Evolutionary conservation across 2,797 vertebrate species (phyloP), one percentile per base, ranked within the genome.

Genomic region (Acestrorhynchus altus): DNA sequence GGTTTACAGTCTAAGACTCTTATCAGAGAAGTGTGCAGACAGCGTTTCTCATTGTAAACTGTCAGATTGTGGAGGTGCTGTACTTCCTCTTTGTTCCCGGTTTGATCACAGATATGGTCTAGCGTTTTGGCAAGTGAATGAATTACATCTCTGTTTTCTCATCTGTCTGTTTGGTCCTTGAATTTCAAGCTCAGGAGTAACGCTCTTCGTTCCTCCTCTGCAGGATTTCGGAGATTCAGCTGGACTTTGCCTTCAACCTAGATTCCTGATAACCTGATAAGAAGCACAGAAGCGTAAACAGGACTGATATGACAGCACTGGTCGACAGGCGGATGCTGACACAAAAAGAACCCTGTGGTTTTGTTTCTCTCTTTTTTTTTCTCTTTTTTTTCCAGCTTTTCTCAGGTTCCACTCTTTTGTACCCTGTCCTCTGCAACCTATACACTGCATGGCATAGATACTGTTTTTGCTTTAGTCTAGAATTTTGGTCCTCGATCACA

Each of bases 401-500:
- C n/a, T 35, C 60, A 87, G 85, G 78, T 86, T 89, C 73, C 87
- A 16, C 77, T 83, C 87, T 80, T 87, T 74, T 79, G 51, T 91
- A 92, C 91, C 91, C 91, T 93, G 93, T 93, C 90, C 90, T 92
- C 92, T 87, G 83, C 89, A 89, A 89, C 91, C 90, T 86, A 51
- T 86, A 93, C 88, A 86, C 88, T 88, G 86, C 74, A 88, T 87
- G 87, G 91, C 91, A 90, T 92, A 83, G 80, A 83, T 80, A 87
- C 5, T 35, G 87, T 93, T 93, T 93, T 93, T 93, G 91, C 92
- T 92, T 93, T 87, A 89, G 89, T 90, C 89, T 92, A 86, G 90
- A 87, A 88, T 92, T 93, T 94, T 94, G 94, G 93, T 94, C 93
- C 94, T 93, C 92, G 88, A 86, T 93, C 87, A 91, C 90, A 87